Conservation (phyloP, 2,113 vertebrate species). For the Triplophysa rosa region DNA sequence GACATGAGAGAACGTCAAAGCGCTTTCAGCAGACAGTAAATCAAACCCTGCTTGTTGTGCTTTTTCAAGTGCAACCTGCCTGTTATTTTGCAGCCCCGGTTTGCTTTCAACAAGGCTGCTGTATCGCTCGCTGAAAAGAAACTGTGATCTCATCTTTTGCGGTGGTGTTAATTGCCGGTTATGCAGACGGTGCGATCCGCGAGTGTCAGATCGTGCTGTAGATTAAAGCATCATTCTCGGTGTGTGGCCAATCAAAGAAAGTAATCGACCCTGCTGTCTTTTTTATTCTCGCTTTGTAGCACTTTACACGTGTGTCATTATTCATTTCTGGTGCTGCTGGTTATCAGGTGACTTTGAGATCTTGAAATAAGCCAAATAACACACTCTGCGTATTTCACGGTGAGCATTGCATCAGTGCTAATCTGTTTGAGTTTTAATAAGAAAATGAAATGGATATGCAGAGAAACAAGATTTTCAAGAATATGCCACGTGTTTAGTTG, state of each 20-base stretch:
- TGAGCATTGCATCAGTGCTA: not conserved
- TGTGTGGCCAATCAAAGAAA: constrained; percentile 34
- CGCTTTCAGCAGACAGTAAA: not conserved
- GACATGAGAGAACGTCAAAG: constrained; percentile 3
- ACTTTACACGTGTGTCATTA: not conserved
- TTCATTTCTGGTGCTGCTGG: not conserved
- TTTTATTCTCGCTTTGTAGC: not conserved
- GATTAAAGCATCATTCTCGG: constrained; percentile 8
- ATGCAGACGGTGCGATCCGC: not conserved
- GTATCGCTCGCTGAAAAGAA: constrained; percentile 36
- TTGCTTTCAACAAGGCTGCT: not conserved
- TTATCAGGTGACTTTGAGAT: not conserved
- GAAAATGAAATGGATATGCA: not conserved
- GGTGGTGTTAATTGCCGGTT: constrained; percentile 10
- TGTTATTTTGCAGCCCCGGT: not conserved
- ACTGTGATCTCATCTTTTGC: constrained; percentile 16
- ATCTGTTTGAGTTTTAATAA: not conserved
- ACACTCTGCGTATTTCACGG: not conserved
- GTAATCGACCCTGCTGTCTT: not conserved
- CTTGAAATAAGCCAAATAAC: not conserved
- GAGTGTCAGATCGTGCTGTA: constrained; percentile 15
- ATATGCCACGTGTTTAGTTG: no score
- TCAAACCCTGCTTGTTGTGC: constrained; percentile 13
- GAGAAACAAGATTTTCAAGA: not conserved
- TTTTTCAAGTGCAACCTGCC: not conserved